Evolutionary conservation across 1,140 invertebrate genomes (phyloP).

Genomic region (Delia radicum): DNA sequence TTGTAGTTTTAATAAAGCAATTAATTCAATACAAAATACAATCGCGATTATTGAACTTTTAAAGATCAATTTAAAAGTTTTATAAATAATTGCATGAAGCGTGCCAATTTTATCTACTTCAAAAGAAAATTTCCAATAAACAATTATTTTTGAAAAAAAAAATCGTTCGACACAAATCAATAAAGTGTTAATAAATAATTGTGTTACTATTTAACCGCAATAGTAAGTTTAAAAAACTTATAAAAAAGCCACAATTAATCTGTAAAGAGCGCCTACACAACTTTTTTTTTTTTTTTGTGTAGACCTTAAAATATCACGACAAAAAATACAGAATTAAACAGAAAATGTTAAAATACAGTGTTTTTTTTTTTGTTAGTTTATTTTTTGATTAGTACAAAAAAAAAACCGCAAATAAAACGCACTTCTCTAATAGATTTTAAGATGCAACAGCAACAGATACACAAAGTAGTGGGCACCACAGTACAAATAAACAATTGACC

Average conservation of each 20-base stretch:
- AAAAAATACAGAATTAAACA: not conserved
- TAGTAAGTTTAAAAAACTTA: not conserved
- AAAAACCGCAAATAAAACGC: conserved; percentile 10
- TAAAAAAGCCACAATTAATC: conserved; percentile 13
- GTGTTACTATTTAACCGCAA: not conserved
- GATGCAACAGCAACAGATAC: not conserved
- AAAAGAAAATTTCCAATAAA: conserved; percentile 1
- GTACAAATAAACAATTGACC: not conserved
- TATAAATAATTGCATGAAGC: conserved; percentile 7
- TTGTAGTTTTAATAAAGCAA: not conserved
- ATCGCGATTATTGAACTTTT: not conserved
- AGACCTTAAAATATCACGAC: not conserved
- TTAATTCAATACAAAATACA: not conserved
- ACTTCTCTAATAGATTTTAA: not conserved
- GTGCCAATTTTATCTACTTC: conserved; percentile 4
- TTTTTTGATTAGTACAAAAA: not conserved
- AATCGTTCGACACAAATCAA: not conserved
- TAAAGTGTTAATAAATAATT: not conserved
- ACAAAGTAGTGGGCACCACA: not conserved
- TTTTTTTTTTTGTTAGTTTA: not conserved
- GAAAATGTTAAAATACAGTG: not conserved
- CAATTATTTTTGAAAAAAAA: not conserved
- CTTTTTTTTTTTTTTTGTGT: too few relatives aligned
- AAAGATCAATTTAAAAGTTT: conserved; percentile 13
- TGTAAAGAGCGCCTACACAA: conserved; percentile 14